Conservation (phyloP, 2,888 invertebrate genomes). For the Mechanitis mazaeus region DNA sequence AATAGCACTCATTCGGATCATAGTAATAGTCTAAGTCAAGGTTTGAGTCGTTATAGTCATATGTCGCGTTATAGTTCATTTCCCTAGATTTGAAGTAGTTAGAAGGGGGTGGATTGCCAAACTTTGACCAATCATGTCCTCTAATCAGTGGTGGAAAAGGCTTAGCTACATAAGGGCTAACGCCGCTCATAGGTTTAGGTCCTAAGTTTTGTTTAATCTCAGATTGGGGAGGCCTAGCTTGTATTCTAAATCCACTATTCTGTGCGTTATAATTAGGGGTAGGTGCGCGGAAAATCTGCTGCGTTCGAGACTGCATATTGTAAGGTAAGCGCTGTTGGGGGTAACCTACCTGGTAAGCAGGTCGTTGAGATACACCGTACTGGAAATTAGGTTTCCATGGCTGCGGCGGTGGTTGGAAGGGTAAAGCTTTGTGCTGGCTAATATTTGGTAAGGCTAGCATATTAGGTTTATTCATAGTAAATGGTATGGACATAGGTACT, state of each 20-base stretch:
- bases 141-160: conserved; percentile 3
- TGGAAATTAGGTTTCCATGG: too few species aligned
- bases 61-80: conserved; percentile 28
- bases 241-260: background rate
- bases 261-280: conserved; percentile 13
- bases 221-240: background rate
- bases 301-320: conserved; percentile 23
- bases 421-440: too few species aligned
- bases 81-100: conserved; percentile 30
- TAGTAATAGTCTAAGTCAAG: too few species aligned
- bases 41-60: conserved; percentile 10
- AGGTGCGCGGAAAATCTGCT: conserved; percentile 26
- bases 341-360: background rate
- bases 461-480: too few species aligned
- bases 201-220: background rate
- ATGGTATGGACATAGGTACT: too few species aligned
- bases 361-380: too few species aligned
- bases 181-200: conserved; percentile 16
- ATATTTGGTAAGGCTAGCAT: too few species aligned
- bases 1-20: too few species aligned
- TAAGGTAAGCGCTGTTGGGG: background rate
- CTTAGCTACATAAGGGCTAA: conserved; percentile 22
- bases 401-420: too few species aligned
- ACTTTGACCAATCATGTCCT: conserved; percentile 24
- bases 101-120: conserved; percentile 27